Evolutionary conservation across 2,113 vertebrate genomes (phyloP).

Genomic region (Cryptotis parvus): DNA sequence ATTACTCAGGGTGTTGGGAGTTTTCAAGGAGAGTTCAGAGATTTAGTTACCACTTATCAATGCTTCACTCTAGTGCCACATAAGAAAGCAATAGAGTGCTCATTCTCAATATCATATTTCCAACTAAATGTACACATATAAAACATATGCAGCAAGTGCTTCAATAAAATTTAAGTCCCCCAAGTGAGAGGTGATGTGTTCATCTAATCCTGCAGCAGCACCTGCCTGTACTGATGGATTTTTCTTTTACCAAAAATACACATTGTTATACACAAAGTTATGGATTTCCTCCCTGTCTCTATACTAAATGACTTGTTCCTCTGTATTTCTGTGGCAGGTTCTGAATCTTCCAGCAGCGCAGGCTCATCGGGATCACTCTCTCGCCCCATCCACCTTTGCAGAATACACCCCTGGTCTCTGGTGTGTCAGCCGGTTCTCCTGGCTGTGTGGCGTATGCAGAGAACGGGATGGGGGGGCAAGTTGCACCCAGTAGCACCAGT

Average conservation of each 20-base stretch:
- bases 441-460: constrained; percentile 86
- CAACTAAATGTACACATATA: not conserved
- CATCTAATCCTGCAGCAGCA: not conserved
- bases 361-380: constrained; percentile 90
- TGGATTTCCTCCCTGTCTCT: not conserved
- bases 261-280: not conserved
- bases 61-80: not conserved
- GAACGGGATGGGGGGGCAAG: constrained; percentile 86
- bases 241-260: too few species aligned
- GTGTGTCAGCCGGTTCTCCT: constrained; percentile 83
- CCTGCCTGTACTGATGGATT: not conserved
- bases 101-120: not conserved
- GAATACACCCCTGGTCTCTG: constrained; percentile 84
- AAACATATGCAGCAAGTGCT: not conserved
- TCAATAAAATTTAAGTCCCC: not conserved
- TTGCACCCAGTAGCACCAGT: constrained; percentile 88
- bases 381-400: constrained; percentile 91
- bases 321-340: constrained; percentile 80
- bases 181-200: not conserved
- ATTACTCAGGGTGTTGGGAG: not conserved
- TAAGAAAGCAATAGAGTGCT: not conserved
- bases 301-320: not conserved
- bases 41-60: not conserved
- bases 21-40: not conserved
- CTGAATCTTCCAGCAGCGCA: constrained; percentile 91